Percentiles rank a stretch among this genome's conserved stretches.
These are phyloP conservation scores for Oreochromis aureus DNA, from an alignment of 2,113 vertebrate species.

Conservation along the genomic window DNA sequence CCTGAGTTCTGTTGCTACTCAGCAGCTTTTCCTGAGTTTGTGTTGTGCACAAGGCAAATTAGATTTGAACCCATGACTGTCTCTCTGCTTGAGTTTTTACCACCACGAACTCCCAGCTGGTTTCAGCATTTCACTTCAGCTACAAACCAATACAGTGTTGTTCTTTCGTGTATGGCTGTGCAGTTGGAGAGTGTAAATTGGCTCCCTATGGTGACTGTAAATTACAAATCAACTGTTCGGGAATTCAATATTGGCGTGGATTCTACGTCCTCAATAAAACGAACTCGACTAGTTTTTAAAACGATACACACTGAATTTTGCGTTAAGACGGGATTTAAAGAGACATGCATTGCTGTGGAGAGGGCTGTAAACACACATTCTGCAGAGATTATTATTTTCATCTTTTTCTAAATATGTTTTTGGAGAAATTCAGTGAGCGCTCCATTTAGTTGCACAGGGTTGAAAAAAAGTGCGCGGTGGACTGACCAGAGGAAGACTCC, in stretches of 20 bases:
- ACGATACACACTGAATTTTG: neutral
- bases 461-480: neutral
- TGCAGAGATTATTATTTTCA: neutral
- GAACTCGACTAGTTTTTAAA: neutral
- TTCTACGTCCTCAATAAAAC: neutral
- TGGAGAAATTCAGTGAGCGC: neutral
- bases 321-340: neutral
- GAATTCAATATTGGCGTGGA: neutral
- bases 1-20: neutral
- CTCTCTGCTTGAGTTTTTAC: neutral
- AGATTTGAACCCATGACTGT: neutral
- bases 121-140: neutral
- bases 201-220: neutral
- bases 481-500: neutral
- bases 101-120: neutral
- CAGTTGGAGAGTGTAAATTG: neutral
- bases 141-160: neutral
- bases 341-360: neutral
- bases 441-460: accelerated
- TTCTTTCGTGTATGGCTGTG: neutral
- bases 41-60: neutral
- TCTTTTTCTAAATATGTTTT: neutral
- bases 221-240: neutral
- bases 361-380: neutral
- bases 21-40: neutral